These are phyloP conservation scores for Furcifer pardalis DNA, from an alignment of 2,797 vertebrate genomes.

Conservation along the genomic window DNA sequence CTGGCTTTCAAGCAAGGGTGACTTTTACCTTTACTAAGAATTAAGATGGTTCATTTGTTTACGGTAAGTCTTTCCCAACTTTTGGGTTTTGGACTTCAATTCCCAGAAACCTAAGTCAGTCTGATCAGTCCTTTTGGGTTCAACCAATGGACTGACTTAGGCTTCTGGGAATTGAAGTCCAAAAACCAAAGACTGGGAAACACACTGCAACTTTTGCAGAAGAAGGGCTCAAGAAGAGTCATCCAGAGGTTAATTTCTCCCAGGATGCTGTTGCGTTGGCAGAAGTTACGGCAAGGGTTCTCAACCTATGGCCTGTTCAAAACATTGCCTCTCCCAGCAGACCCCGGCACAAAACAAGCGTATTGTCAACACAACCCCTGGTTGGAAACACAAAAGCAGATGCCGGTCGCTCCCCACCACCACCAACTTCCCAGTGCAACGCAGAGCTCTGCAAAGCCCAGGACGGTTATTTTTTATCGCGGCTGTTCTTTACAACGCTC, in stretches of 20 bases:
- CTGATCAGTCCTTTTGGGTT: too few species aligned
- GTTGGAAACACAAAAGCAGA: not conserved
- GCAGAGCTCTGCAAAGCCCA: not conserved
- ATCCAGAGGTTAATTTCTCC: not conserved
- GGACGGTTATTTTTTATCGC: slow-evolving; percentile 50
- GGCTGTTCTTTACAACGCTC: slow-evolving; percentile 24
- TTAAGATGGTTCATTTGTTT: not conserved
- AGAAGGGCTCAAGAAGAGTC: not conserved
- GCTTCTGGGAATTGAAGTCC: too few species aligned
- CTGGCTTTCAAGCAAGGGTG: too few species aligned
- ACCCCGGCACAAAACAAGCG: not conserved
- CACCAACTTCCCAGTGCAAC: not conserved
- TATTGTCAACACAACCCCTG: not conserved
- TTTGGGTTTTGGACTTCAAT: too few species aligned
- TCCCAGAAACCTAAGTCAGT: too few species aligned
- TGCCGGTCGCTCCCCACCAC: not conserved
- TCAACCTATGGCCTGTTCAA: too few species aligned
- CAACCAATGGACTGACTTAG: too few species aligned
- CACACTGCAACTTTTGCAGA: not conserved
- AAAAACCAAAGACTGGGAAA: too few species aligned
- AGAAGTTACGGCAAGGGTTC: too few species aligned
- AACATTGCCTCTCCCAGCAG: not conserved
- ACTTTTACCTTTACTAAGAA: too few species aligned
- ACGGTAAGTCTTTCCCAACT: too few species aligned
- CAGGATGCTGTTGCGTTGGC: not conserved